phyloP scores from a whole-genome alignment of 2,888 invertebrate species.

The Carterocephalus palaemon region DNA sequence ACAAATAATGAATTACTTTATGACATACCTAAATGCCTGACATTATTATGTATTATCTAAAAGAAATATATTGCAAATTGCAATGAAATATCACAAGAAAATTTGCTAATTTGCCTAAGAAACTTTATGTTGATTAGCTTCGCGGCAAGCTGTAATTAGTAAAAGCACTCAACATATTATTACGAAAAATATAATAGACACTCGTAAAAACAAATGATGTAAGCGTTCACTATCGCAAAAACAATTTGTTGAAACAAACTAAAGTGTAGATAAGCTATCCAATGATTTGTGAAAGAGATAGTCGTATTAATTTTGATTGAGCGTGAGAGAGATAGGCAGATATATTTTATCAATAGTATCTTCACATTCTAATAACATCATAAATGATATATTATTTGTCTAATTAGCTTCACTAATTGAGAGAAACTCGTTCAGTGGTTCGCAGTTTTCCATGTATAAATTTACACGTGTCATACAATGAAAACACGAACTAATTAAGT shows the following conservation, averaged over 20 bases:
- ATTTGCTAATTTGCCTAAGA: too few species aligned
- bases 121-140: conserved; percentile 17
- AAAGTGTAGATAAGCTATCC: conserved; percentile 29
- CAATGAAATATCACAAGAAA: too few species aligned
- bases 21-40: neutral
- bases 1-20: neutral
- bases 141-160: conserved; percentile 17
- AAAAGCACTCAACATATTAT: conserved; percentile 13
- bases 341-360: conserved; percentile 12
- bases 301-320: conserved; percentile 6
- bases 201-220: conserved; percentile 28
- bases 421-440: conserved; percentile 12
- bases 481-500: neutral
- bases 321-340: conserved; percentile 22
- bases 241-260: conserved; percentile 31
- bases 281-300: conserved; percentile 29
- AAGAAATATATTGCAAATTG: too few species aligned
- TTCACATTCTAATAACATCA: conserved; percentile 7
- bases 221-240: conserved; percentile 28
- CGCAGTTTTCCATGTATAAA: neutral
- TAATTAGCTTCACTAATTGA: conserved; percentile 8
- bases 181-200: conserved; percentile 8
- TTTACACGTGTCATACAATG: neutral
- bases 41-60: too few species aligned
- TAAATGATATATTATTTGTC: conserved; percentile 9